phyloP scores from a whole-genome alignment of 1,140 invertebrate genomes.

The Aphaenogaster rudis region DNA sequence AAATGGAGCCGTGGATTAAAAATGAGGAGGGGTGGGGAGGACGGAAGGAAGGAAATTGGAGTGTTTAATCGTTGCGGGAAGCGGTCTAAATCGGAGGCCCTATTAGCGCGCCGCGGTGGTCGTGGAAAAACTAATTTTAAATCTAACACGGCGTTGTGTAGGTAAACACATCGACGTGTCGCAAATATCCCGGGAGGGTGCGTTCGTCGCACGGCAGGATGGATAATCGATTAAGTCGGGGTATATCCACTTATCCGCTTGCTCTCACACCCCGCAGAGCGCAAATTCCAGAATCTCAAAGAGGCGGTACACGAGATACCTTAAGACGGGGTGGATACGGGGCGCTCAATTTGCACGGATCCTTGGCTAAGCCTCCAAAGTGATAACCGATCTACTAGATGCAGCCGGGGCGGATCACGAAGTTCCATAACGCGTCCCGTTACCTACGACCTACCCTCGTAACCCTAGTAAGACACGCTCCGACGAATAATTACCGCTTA shows the following conservation, averaged over 20 bases:
- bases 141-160: slow-evolving; percentile 49
- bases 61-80: not conserved
- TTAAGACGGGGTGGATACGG: slow-evolving; percentile 61
- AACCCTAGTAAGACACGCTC: slow-evolving; percentile 23
- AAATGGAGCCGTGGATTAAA: slow-evolving; percentile 4
- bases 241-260: slow-evolving; percentile 72
- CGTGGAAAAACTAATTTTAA: slow-evolving; percentile 45
- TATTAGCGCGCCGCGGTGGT: not conserved
- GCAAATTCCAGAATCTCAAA: slow-evolving; percentile 73
- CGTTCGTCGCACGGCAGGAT: slow-evolving; percentile 72
- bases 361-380: slow-evolving; percentile 57
- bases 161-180: slow-evolving; percentile 62
- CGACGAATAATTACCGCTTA: slow-evolving; percentile 36
- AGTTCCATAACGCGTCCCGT: slow-evolving; percentile 43
- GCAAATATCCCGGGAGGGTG: slow-evolving; percentile 67
- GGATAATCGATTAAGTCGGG: slow-evolving; percentile 74
- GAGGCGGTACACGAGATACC: slow-evolving; percentile 60
- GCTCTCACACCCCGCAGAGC: slow-evolving; percentile 64
- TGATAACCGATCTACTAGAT: slow-evolving; percentile 62
- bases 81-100: not conserved
- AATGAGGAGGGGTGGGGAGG: not conserved
- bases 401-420: slow-evolving; percentile 38
- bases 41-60: not conserved
- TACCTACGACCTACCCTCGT: slow-evolving; percentile 9
- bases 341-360: slow-evolving; percentile 70